Percentiles rank a stretch among this genome's conserved stretches.
phyloP scores from a whole-genome alignment of 2,888 invertebrate genomes.

The Brachyptera risi region DNA sequence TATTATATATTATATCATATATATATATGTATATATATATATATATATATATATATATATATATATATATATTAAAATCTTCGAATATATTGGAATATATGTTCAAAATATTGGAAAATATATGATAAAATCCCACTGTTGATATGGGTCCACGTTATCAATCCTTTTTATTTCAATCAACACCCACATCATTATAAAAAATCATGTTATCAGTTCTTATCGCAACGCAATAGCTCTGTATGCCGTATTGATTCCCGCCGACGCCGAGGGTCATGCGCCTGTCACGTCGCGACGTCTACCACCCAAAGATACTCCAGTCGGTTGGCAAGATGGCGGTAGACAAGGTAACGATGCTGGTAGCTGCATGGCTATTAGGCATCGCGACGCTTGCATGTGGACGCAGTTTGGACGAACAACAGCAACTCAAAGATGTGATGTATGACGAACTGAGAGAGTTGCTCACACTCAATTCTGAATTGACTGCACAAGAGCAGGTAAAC shows the following conservation, averaged over 20 bases:
- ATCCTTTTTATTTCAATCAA: too few species aligned
- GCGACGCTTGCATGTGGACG: neutral
- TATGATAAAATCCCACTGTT: neutral
- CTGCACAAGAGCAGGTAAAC: too few species aligned
- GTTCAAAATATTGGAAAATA: neutral
- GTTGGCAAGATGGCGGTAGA: constrained; percentile 25
- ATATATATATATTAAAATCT: too few species aligned
- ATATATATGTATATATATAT: too few species aligned
- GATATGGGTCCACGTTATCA: neutral
- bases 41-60: too few species aligned
- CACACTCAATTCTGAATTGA: too few species aligned
- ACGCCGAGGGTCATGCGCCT: constrained; percentile 19
- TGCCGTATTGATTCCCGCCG: constrained; percentile 1
- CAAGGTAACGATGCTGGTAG: constrained; percentile 15
- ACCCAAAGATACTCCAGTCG: neutral
- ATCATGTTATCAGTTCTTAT: too few species aligned
- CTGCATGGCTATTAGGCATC: constrained; percentile 1
- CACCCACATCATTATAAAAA: too few species aligned
- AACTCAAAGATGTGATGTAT: constrained; percentile 26
- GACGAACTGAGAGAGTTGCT: constrained; percentile 27
- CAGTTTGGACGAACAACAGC: constrained; percentile 5
- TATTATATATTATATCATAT: too few species aligned
- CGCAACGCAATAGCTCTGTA: too few species aligned
- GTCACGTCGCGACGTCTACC: constrained; percentile 7
- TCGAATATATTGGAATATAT: too few species aligned